Evolutionary conservation across 2,797 vertebrate genomes (phyloP).

Genomic region (Dipus sagitta): DNA sequence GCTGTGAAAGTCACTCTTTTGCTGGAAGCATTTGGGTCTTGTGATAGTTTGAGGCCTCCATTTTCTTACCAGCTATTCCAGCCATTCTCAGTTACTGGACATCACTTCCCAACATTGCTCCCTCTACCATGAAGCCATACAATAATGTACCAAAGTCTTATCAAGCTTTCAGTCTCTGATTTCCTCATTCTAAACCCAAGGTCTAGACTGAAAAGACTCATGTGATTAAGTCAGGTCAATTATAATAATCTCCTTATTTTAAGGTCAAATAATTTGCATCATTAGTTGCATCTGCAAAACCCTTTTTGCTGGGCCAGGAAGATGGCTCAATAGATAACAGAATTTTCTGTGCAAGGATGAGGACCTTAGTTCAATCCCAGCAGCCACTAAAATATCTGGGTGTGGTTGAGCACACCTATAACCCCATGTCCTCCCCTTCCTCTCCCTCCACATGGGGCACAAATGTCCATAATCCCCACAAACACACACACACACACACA

Average conservation of each 20-base stretch:
- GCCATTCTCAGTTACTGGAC: neutral
- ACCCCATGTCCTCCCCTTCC: no score
- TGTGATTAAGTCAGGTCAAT: neutral
- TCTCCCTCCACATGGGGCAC: no score
- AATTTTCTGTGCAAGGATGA: no score
- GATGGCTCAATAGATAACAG: no score
- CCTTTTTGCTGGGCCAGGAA: no score
- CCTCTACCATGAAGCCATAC: neutral
- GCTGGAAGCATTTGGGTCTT: neutral
- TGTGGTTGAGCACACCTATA: no score
- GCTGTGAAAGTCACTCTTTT: neutral
- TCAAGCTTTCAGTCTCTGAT: neutral
- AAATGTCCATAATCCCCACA: no score
- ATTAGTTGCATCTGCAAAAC: slow-evolving; percentile 14
- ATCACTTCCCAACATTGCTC: neutral
- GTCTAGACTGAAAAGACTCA: neutral
- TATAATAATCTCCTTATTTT: neutral
- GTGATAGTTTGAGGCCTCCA: neutral
- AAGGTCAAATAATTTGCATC: neutral
- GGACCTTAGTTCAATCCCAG: no score
- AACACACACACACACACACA: no score
- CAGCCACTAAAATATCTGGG: no score
- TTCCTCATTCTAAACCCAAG: neutral
- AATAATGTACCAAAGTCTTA: neutral
- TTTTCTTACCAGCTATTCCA: neutral